Percentiles rank a stretch among this genome's conserved stretches.
These are phyloP conservation scores for Trisateles emortualis DNA, from an alignment of 2,888 invertebrate species.

Conservation along the genomic window DNA sequence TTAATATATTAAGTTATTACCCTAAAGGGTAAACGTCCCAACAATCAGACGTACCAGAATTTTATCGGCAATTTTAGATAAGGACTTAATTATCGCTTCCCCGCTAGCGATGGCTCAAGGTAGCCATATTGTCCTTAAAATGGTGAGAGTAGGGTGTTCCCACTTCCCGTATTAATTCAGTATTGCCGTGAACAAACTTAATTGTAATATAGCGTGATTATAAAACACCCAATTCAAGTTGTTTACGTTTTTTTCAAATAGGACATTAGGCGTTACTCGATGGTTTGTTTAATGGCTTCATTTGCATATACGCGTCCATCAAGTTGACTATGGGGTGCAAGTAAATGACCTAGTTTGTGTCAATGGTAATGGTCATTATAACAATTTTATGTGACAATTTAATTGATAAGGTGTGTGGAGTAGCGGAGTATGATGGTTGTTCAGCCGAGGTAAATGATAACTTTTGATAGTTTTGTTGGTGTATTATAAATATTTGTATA, in stretches of 20 bases:
- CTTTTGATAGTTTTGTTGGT: too few relatives aligned
- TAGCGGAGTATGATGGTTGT: too few relatives aligned
- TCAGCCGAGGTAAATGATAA: too few relatives aligned
- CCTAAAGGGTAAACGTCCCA: constrained; percentile 34
- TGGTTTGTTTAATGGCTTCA: constrained; percentile 49
- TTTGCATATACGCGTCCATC: constrained; percentile 52
- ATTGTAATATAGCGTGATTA: constrained; percentile 78
- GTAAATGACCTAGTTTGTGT: constrained; percentile 38
- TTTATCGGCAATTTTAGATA: constrained; percentile 47
- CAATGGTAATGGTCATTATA: constrained; percentile 24
- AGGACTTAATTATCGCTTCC: constrained; percentile 32
- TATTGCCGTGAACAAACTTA: constrained; percentile 57
- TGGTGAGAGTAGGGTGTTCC: constrained; percentile 41
- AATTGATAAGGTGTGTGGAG: neutral
- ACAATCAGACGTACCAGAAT: constrained; percentile 32
- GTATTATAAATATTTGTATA: neutral
- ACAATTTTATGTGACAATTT: constrained; percentile 4
- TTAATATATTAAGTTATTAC: constrained; percentile 13
- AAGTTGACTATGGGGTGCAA: constrained; percentile 27
- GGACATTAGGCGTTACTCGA: constrained; percentile 48
- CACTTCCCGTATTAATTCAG: constrained; percentile 72
- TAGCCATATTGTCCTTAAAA: constrained; percentile 24
- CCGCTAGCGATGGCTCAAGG: constrained; percentile 19
- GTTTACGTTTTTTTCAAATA: constrained; percentile 58
- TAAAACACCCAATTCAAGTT: constrained; percentile 62